Percentiles rank a stretch among this genome's conserved stretches.
phyloP scores from a whole-genome alignment of 2,797 vertebrate species.

The Eulemur rubriventer region DNA sequence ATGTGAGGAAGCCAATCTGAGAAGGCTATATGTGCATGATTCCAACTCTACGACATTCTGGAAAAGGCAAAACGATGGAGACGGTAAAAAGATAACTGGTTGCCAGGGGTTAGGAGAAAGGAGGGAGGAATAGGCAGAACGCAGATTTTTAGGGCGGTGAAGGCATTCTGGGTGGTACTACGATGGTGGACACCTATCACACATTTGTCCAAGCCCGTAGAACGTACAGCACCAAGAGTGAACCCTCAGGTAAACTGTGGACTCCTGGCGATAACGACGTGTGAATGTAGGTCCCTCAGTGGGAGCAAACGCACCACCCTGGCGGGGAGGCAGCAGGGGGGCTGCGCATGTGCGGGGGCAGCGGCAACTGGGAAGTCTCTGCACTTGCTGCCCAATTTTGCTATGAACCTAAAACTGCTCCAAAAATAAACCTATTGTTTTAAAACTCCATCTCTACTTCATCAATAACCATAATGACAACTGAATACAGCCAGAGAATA shows the following conservation, averaged over 20 bases:
- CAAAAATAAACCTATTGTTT: not conserved
- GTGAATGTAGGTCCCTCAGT: not conserved
- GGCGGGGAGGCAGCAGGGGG: too few species aligned
- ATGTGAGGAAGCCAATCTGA: not conserved
- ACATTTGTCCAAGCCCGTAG: not conserved
- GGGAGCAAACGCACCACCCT: fast-evolving
- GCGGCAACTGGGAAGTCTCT: not conserved
- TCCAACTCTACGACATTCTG: not conserved
- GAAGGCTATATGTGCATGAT: not conserved
- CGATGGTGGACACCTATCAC: not conserved
- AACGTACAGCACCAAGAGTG: not conserved
- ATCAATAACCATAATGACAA: not conserved
- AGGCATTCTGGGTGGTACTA: not conserved
- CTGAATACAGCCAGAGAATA: not conserved
- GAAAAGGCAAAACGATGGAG: not conserved
- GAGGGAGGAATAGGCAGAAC: not conserved
- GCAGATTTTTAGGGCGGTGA: too few species aligned
- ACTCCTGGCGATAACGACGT: not conserved
- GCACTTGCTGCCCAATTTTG: not conserved
- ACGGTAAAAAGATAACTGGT: not conserved
- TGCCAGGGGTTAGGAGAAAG: not conserved
- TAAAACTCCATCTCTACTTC: not conserved
- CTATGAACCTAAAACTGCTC: not conserved
- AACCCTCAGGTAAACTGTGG: not conserved
- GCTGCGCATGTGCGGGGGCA: not conserved